These are phyloP conservation scores for Rhea pennata DNA, from an alignment of 2,113 vertebrate species.

Conservation along the genomic window DNA sequence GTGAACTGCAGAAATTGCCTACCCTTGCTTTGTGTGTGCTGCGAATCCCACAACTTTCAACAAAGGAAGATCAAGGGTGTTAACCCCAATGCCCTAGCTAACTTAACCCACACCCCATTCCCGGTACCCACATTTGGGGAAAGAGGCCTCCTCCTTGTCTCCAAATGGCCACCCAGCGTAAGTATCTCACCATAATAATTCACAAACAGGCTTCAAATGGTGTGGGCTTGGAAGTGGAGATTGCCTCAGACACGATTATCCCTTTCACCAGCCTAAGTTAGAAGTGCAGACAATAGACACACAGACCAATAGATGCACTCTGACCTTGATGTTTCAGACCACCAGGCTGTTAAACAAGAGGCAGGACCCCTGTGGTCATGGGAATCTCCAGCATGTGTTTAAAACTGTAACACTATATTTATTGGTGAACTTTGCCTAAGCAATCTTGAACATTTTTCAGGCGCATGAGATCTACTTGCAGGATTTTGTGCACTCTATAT, in stretches of 20 bases:
- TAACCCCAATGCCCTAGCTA: constrained; percentile 24
- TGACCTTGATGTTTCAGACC: constrained; percentile 67
- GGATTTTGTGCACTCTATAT: background rate
- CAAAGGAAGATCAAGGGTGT: constrained; percentile 44
- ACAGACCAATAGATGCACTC: constrained; percentile 52
- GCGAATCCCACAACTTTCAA: background rate
- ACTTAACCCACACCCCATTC: constrained; percentile 32
- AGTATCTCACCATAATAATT: constrained; percentile 51
- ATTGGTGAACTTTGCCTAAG: background rate
- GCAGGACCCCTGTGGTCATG: constrained; percentile 57
- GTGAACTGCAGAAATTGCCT: background rate
- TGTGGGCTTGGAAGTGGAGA: background rate
- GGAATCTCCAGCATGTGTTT: constrained; percentile 47
- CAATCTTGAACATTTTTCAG: background rate
- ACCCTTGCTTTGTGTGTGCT: background rate
- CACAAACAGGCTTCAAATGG: background rate
- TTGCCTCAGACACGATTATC: constrained; percentile 39
- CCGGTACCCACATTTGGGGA: background rate
- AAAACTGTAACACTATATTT: background rate
- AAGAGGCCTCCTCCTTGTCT: constrained; percentile 3
- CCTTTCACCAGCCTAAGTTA: constrained; percentile 23
- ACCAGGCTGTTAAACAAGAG: constrained; percentile 68
- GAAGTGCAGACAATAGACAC: constrained; percentile 52
- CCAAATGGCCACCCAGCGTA: constrained; percentile 15
- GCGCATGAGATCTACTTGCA: background rate